Conservation (phyloP, 2,888 invertebrate species). For the Gerris lacustris region DNA sequence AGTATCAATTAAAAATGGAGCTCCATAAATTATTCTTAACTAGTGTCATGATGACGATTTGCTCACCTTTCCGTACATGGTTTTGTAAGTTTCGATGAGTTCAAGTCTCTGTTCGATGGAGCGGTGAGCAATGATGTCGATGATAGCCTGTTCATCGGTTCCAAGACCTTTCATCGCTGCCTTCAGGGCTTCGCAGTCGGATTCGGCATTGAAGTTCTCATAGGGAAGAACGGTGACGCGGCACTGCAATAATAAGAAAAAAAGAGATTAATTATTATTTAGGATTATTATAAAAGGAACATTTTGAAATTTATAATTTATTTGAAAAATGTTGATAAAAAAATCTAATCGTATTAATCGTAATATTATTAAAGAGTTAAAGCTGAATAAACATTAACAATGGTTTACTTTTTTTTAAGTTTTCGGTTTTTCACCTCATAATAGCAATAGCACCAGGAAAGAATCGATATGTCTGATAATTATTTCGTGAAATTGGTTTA, state of each 20-base stretch:
- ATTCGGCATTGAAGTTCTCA: constrained; percentile 34
- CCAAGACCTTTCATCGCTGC: constrained; percentile 43
- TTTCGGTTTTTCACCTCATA: too few species aligned
- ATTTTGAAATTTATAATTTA: too few species aligned
- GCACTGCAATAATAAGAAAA: constrained; percentile 26
- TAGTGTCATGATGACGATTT: neutral
- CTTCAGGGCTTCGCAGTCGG: constrained; percentile 38
- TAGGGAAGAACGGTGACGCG: constrained; percentile 33
- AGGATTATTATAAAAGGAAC: too few species aligned
- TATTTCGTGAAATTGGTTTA: too few species aligned
- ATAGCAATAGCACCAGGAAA: too few species aligned
- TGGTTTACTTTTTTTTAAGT: too few species aligned
- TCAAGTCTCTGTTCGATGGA: constrained; percentile 43
- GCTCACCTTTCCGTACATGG: constrained; percentile 42
- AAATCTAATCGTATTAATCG: too few species aligned
- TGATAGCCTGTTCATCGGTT: constrained; percentile 43
- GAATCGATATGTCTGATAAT: too few species aligned
- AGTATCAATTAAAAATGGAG: too few species aligned
- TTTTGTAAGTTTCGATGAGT: constrained; percentile 42
- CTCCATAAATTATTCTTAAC: neutral
- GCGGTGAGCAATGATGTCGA: constrained; percentile 40
- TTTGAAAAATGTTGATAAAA: too few species aligned
- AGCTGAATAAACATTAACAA: too few species aligned
- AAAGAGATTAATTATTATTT: neutral
- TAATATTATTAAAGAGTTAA: too few species aligned